phyloP scores from a whole-genome alignment of 92 coral and sea anemone species.

The Parazoanthus darwini region DNA sequence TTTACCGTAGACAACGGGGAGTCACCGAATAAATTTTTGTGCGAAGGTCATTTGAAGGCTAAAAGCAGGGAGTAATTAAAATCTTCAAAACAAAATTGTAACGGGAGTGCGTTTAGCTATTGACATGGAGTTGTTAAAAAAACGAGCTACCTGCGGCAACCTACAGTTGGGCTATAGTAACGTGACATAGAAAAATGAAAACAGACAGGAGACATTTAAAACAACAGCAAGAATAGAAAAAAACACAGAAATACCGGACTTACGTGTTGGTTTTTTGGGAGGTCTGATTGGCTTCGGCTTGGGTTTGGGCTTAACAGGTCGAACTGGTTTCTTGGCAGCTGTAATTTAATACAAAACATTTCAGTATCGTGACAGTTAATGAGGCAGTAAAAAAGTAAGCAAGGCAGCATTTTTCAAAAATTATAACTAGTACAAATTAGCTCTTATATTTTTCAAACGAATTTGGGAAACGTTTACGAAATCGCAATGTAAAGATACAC shows the following conservation, averaged over 20 bases:
- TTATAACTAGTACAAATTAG: neutral
- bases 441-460: neutral
- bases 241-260: neutral
- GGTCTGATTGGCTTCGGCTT: conserved; percentile 21
- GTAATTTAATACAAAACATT: neutral
- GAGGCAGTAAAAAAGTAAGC: neutral
- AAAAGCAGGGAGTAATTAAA: too few relatives aligned
- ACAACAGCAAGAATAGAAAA: neutral
- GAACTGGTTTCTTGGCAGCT: conserved; percentile 29
- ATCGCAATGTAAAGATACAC: neutral
- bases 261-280: conserved; percentile 29
- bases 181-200: too few relatives aligned
- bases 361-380: neutral
- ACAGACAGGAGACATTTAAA: too few relatives aligned
- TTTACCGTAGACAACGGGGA: too few relatives aligned
- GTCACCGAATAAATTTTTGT: too few relatives aligned
- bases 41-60: too few relatives aligned
- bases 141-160: too few relatives aligned
- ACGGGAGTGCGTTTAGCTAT: too few relatives aligned
- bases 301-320: conserved; percentile 31
- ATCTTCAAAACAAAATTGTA: too few relatives aligned
- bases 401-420: neutral
- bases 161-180: too few relatives aligned
- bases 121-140: too few relatives aligned
- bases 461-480: neutral